Conservation (phyloP, 2,888 invertebrate genomes). For the Scaptomyza parva region DNA sequence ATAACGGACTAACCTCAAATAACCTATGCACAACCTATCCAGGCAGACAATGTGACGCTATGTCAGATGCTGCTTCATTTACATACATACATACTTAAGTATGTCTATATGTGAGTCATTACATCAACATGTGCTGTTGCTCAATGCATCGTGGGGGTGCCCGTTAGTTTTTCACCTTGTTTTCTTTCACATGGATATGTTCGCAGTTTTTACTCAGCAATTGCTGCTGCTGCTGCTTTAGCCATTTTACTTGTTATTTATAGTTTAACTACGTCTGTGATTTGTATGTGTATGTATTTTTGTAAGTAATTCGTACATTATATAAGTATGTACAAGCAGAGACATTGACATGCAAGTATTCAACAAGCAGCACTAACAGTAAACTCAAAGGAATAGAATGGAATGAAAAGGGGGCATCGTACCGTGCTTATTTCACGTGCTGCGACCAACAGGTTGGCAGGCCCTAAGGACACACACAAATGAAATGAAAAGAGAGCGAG, state of each 20-base stretch:
- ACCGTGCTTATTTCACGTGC: constrained; percentile 32
- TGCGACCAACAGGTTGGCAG: constrained; percentile 47
- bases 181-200: constrained; percentile 19
- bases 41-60: constrained; percentile 1
- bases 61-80: constrained; percentile 4
- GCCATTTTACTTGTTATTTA: constrained; percentile 30
- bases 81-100: background rate
- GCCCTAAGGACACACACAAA: constrained; percentile 2
- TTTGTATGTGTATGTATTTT: background rate
- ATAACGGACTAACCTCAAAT: background rate
- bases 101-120: background rate
- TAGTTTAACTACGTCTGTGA: constrained; percentile 33
- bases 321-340: background rate
- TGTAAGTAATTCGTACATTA: background rate
- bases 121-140: constrained; percentile 22
- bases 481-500: background rate
- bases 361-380: no score
- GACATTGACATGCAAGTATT: constrained; percentile 3
- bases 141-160: constrained; percentile 28
- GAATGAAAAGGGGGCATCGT: background rate
- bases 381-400: background rate
- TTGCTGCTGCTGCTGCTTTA: constrained; percentile 3
- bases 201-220: constrained; percentile 6
- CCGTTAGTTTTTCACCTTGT: constrained; percentile 3
- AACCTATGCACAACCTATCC: background rate